phyloP scores from a whole-genome alignment of 2,113 vertebrate genomes.

The Pterocles orientalis region DNA sequence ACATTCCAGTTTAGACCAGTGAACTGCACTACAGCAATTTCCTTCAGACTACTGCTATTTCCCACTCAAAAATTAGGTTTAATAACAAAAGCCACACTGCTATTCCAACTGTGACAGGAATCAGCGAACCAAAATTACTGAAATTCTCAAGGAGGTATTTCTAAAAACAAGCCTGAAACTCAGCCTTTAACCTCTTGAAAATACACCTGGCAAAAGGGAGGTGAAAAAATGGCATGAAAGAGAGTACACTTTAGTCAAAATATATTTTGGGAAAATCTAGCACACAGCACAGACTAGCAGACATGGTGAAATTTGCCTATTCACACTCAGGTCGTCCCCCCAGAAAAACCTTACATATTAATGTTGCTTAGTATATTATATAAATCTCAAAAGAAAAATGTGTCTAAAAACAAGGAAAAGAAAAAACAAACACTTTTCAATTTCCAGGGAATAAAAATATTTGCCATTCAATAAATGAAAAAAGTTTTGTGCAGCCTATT shows the following conservation, averaged over 20 bases:
- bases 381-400: neutral
- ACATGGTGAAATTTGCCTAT: neutral
- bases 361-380: neutral
- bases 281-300: neutral
- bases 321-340: neutral
- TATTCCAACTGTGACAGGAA: neutral
- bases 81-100: neutral
- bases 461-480: neutral
- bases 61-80: neutral
- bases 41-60: neutral
- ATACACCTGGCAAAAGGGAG: neutral
- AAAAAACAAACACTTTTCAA: neutral
- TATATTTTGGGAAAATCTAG: neutral
- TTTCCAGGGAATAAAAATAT: neutral
- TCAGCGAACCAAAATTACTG: neutral
- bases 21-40: neutral
- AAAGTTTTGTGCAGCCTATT: neutral
- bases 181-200: neutral
- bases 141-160: neutral
- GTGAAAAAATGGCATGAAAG: neutral
- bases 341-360: neutral
- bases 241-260: neutral
- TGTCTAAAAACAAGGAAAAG: neutral
- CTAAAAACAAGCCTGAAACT: neutral
- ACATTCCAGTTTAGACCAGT: neutral